Base-by-base conservation (phyloP, 2,888 invertebrate species). In the Platycheirus rosarum region DNA sequence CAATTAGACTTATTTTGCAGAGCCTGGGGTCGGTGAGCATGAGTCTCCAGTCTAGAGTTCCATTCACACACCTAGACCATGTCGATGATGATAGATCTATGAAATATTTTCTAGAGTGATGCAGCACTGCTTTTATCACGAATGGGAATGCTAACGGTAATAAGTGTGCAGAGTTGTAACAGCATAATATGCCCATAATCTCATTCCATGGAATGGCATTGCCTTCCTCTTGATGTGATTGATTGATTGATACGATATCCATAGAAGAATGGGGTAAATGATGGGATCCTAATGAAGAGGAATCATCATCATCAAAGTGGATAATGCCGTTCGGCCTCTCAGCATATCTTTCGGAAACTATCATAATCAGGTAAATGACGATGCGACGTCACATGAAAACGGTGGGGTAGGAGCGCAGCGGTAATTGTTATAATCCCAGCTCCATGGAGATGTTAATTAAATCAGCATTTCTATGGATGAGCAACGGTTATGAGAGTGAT, bases 141-240 rank as follows among this genome's bases (percentile, higher is more conserved):
- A 55, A 55, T 40, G n/a, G n/a, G n/a, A n/a, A 37, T 11, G 14
- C 2, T 23, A 13, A 16, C n/a, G 8, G 8, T 13, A 40, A 2
- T 14, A 23, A 11, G 20, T 51, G n/a, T 20, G 23, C 65, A 66
- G 48, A 74, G 55, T 14, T 14, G 55, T 55, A 48, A 55, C 26
- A n/a, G 29, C 23, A 66, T 78, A 78, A 63, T 62, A 44, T 29
- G 18, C 42, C 68, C 53, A 55, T 71, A 74, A 74, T 68, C 74
- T 62, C 51, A 26, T 70, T 32, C 26, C 49, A 29, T 62, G 49
- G 62, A 73, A 78, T 78, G 40, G 37, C 16, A 68, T 74, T 68
- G 73, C 62, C 78, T 48, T 70, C 37, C 44, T 48, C 35, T 48
- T 35, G 51, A 62, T 74, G 73, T 74, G 78, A 73, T 68, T 74